Evolutionary conservation across 2,888 invertebrate genomes (phyloP), one percentile per base, ranked within the genome.

Genomic region (Pelosia muscerda): DNA sequence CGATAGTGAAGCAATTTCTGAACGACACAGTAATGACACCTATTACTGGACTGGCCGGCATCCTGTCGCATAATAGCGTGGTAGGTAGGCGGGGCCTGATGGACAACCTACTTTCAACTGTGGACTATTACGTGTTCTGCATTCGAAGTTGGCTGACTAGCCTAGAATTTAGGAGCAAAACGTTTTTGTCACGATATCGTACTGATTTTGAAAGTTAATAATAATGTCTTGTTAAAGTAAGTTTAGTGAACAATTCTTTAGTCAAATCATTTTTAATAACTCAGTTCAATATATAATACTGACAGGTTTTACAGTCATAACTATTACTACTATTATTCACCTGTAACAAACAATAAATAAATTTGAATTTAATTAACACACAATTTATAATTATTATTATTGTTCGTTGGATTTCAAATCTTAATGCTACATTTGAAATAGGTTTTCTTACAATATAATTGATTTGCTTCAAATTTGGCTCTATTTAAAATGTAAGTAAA

Each of bases 1-100:
- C 92, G 94, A 94, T 94, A 94, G 92, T 90, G 84, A 88, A 91
- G 93, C 93, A 94, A 95, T 95, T 95, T 94, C 93, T 90, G 92
- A 88, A 90, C 93, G 92, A 91, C 92, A 90, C 88, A 85, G 86
- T 95, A 95, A 95, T 95, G 94, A 95, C 93, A 95, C 89, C 93
- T 92, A 95, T 95, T 95, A 94, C 84, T 81, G 81, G 86, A 84
- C 81, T 86, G 84, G 76, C 76, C 90, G 87, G 84, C 91, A 87
- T 89, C 91, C 90, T 93, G 94, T 92, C 94, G 93, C 93, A 90
- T 92, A 93, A 88, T 88, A 83, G 87, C 84, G 67, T 77, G 83
- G 77, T 77, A 80, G 84, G 75, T 75, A 72, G 80, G 76, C 75
- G 79, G 73, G 85, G 84, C 82, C 74, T 80, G 80, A 75, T 81